phyloP scores from a whole-genome alignment of 2,113 vertebrate genomes.

The Centropus bengalensis region DNA sequence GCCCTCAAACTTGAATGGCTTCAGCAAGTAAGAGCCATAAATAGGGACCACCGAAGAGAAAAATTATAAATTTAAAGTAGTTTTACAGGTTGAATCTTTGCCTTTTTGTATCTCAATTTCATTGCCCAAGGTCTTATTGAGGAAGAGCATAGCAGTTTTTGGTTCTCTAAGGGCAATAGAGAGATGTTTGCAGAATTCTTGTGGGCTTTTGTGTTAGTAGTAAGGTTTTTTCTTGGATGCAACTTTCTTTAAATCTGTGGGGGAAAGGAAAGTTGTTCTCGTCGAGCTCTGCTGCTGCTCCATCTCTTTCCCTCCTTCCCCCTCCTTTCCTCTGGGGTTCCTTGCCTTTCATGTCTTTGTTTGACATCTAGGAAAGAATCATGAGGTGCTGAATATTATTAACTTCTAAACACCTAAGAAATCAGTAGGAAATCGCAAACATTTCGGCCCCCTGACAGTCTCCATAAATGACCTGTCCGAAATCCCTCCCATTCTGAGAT shows the following conservation, averaged over 20 bases:
- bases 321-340: conserved; percentile 69
- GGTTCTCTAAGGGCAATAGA: background rate
- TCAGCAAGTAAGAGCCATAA: conserved; percentile 14
- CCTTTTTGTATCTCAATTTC: background rate
- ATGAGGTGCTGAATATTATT: conserved; percentile 83
- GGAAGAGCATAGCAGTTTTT: conserved; percentile 54
- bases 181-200: background rate
- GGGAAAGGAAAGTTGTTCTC: background rate
- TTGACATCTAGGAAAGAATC: conserved; percentile 78
- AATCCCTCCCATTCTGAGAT: conserved; percentile 69
- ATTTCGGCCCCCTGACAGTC: conserved; percentile 69
- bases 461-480: conserved; percentile 69
- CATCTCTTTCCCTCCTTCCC: background rate
- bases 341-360: conserved; percentile 79
- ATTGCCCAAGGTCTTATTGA: conserved; percentile 39
- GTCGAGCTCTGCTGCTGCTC: conserved; percentile 9
- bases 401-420: conserved; percentile 83
- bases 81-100: conserved; percentile 10
- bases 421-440: conserved; percentile 80
- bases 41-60: background rate
- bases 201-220: background rate
- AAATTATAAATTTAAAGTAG: background rate
- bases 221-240: background rate
- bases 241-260: conserved; percentile 5
- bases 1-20: background rate